A percentile compares a stretch with the other conserved stretches of the same genome.
These are phyloP conservation scores for Sarcophaga rosellei DNA, from an alignment of 2,888 invertebrate genomes.

Conservation along the genomic window DNA sequence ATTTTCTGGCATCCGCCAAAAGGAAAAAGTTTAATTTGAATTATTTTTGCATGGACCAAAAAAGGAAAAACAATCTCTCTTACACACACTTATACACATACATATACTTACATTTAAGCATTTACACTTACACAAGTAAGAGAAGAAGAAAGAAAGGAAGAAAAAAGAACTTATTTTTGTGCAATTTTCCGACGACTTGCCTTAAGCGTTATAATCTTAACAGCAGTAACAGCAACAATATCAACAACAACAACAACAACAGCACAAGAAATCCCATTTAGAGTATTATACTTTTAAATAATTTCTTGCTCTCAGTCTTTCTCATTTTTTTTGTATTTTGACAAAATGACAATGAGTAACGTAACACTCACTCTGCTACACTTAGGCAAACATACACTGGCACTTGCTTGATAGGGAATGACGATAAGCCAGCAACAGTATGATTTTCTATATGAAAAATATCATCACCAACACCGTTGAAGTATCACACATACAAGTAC, in stretches of 20 bases:
- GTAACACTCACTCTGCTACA: neutral
- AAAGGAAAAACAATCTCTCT: neutral
- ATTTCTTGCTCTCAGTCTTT: constrained; percentile 4
- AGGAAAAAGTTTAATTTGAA: constrained; percentile 69
- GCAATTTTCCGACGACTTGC: constrained; percentile 65
- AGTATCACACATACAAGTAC: constrained; percentile 13
- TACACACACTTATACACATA: neutral
- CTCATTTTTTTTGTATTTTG: constrained; percentile 1
- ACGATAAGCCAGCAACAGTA: constrained; percentile 43
- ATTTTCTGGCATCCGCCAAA: constrained; percentile 66
- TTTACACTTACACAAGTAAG: no score
- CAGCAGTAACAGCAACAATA: constrained; percentile 10
- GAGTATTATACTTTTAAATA: constrained; percentile 37
- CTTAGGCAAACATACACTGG: neutral
- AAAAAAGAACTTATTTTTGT: constrained; percentile 44
- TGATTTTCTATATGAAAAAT: neutral
- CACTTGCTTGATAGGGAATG: constrained; percentile 23
- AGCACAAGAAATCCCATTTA: constrained; percentile 43
- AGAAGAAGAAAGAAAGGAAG: neutral
- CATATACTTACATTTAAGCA: neutral
- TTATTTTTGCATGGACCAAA: constrained; percentile 63
- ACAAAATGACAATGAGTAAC: constrained; percentile 44
- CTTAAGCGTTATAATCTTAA: constrained; percentile 50
- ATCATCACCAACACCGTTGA: neutral
- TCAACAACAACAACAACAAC: no score